Base-by-base conservation (phyloP, 2,797 vertebrate genomes). In the Gymnoscopelus microlampas region DNA sequence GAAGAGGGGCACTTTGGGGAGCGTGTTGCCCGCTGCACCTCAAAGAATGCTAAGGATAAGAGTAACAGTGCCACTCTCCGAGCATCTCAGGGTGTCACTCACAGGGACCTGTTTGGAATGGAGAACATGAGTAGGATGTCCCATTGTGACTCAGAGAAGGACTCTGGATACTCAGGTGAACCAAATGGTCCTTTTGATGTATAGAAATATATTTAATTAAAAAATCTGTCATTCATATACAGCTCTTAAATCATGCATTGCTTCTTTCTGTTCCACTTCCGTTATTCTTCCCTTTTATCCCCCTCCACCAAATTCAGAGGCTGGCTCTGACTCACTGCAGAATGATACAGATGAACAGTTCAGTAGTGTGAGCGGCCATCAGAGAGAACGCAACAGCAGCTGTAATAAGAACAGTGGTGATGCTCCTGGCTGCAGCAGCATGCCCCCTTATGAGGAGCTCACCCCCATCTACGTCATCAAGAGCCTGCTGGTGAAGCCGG, bases 121-220 rank as follows among this genome's bases (percentile, higher is more conserved):
- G 77, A 60, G 67, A 78, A 69, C 66, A 60, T 51, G 76, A 58
- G 48, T 50, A 71, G 19, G 57, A 71, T 80, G 71, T 85, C 76
- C 3, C 68, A 53, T 60, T 89, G 82, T 66, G 78, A 82, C 67
- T 91, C 88, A 0, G 90, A 90, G 71, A 91, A 89, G 58, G 82
- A 84, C 55, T 93, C 92, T 0, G 92, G 91, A 9, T 92, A 91
- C 73, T 93, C 91, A 39, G 91, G 91, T 93, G 73, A 85, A 81
- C 60, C 60, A 50, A 47, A 1, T 9, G 32, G 32, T 35, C 32
- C 32, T 6, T 35, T 35, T 35, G 32, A 35, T 35, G 32, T 35
- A 35, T 35, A 7, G 32, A 35, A 35, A 53, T 54, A 19, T 6
- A 23, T 15, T n/a, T 44, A 44, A 44, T 35, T 35, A 2, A n/a